Base-by-base conservation (phyloP, 2,888 invertebrate genomes). In the Idaea straminata region DNA sequence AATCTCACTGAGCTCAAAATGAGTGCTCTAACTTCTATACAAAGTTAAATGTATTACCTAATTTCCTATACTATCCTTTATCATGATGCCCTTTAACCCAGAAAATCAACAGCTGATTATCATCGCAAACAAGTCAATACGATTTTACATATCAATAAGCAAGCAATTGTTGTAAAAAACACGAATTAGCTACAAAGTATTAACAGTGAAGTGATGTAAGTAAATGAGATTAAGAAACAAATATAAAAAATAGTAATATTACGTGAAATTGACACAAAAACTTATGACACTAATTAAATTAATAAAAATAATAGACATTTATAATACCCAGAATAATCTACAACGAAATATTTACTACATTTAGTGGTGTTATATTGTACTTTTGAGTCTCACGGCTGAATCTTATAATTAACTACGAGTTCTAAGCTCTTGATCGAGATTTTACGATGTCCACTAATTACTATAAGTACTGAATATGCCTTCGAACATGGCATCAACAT, bases 301-400 rank as follows among this genome's bases (percentile, higher is more conserved):
- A 35, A 58, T 61, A 70, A 80, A 78, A 79, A 78, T 77, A 79
- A 81, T 80, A 79, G 76, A 78, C 75, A 76, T 78, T 74, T 47
- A 47, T 47, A 47, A 71, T 74, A 76, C 75, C 77, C 76, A 81
- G 87, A 88, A 89, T 87, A 90, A 87, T 89, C 83, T 89, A 89
- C 83, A 89, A 91, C 87, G 88, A 59, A 87, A 89, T 89, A 89
- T 89, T 87, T 87, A 73, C 78, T 86, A 68, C 57, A 64, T 47
- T 47, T 38, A 83, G 74, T 84, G 80, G 78, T 85, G 79, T 83
- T 75, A 77, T 13, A 74, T 87, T 89, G 88, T 88, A 89, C 87
- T 88, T 82, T 25, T 85, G 76, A 79, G 75, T 82, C 78, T 83
- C 78, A 80, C 79, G 73, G 77, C 77, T 79, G 72, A 77, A 75